Percentiles rank a stretch among this genome's conserved stretches.
phyloP scores from a whole-genome alignment of 2,113 vertebrate genomes.

The Gymnogyps californianus region DNA sequence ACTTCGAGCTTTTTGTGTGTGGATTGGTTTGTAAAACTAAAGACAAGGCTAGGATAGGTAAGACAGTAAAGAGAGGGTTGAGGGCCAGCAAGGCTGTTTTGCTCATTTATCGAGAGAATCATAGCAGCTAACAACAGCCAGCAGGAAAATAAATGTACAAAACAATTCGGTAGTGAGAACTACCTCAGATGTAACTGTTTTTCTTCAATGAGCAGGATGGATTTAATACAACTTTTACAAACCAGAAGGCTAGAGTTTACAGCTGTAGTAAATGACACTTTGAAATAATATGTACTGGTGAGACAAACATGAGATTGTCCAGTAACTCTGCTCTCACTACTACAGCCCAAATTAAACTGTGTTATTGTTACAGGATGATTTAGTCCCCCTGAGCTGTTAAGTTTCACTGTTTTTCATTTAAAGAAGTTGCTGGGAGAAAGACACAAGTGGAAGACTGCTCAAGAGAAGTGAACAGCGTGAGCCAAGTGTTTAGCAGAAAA shows the following conservation, averaged over 20 bases:
- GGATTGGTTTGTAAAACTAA: background rate
- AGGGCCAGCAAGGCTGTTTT: background rate
- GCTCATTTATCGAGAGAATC: background rate
- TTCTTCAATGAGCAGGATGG: conserved; percentile 10
- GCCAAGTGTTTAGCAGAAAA: background rate
- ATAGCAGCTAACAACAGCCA: background rate
- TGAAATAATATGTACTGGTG: background rate
- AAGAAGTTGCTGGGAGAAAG: background rate
- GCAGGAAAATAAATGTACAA: background rate
- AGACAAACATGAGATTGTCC: conserved; percentile 25
- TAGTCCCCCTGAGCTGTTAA: background rate
- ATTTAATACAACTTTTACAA: conserved; percentile 21
- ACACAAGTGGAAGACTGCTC: background rate
- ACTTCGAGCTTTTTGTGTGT: background rate
- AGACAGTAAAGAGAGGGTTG: background rate
- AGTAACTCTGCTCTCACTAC: background rate
- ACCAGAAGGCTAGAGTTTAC: conserved; percentile 43
- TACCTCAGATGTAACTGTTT: background rate
- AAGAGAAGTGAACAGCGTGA: background rate
- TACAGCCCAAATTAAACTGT: background rate
- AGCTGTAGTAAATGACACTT: conserved; percentile 43
- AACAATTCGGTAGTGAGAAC: background rate
- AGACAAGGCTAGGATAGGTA: background rate
- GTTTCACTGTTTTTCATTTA: background rate
- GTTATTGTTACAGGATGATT: conserved; percentile 4